Conservation (phyloP, 2,888 invertebrate genomes). For the Leistus spinibarbis region DNA sequence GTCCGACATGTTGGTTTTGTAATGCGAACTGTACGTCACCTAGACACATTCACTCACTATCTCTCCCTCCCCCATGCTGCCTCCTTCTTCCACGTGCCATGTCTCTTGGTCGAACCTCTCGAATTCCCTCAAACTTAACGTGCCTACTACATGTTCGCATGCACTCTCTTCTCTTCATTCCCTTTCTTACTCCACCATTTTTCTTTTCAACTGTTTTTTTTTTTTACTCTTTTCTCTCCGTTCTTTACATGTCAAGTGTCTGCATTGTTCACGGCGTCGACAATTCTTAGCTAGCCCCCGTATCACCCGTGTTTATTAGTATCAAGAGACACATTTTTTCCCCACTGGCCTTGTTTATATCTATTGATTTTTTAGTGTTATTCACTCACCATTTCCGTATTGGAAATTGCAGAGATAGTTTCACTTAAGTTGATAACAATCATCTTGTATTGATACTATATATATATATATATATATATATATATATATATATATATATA, state of each 20-base stretch:
- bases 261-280: slow-evolving; percentile 32
- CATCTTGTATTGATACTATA: too few relatives aligned
- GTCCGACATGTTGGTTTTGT: slow-evolving; percentile 39
- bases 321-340: slow-evolving; percentile 5
- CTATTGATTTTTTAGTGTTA: neutral
- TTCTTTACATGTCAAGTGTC: slow-evolving; percentile 34
- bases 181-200: slow-evolving; percentile 10
- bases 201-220: slow-evolving; percentile 14
- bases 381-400: neutral
- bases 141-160: neutral
- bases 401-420: neutral
- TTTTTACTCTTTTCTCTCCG: neutral
- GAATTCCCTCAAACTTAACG: neutral
- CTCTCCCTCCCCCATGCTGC: neutral
- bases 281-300: slow-evolving; percentile 22
- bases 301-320: slow-evolving; percentile 32
- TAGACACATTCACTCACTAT: neutral
- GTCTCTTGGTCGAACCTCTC: neutral
- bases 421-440: too few relatives aligned
- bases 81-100: neutral
- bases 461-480: too few relatives aligned
- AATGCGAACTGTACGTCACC: slow-evolving; percentile 38
- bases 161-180: neutral
- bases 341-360: neutral
- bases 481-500: too few relatives aligned